Evolutionary conservation across 2,888 invertebrate species (phyloP).

Genomic region (Leptinotarsa juncta): DNA sequence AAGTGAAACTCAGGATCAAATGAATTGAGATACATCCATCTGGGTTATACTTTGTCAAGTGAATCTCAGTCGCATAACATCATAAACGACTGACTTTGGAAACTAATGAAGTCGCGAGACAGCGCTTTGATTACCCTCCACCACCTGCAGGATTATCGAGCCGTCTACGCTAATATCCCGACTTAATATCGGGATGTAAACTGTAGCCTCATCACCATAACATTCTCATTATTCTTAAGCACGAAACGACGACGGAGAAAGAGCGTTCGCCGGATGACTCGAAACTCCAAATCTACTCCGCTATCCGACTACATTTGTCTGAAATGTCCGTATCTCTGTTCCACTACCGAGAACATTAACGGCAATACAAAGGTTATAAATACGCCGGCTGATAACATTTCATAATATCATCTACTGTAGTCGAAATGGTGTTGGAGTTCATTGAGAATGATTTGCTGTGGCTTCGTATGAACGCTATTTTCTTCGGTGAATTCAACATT

Average conservation of each 20-base stretch:
- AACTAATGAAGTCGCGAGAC: constrained; percentile 6
- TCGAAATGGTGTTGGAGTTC: constrained; percentile 14
- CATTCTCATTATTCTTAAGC: constrained; percentile 64
- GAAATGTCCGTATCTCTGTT: constrained; percentile 21
- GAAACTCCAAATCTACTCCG: constrained; percentile 27
- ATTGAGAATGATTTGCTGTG: constrained; percentile 2
- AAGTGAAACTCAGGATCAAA: neutral
- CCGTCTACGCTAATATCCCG: constrained; percentile 56
- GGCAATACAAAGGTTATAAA: constrained; percentile 23
- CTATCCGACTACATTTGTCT: constrained; percentile 27
- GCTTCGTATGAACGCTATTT: constrained; percentile 1
- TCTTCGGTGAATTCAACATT: neutral
- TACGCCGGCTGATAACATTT: constrained; percentile 19
- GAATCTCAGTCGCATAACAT: neutral
- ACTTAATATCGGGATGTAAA: constrained; percentile 63
- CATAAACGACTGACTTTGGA: constrained; percentile 4
- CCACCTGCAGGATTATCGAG: constrained; percentile 56
- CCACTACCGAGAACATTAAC: constrained; percentile 22
- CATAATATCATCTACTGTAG: constrained; percentile 13
- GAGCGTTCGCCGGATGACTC: constrained; percentile 26
- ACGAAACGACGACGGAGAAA: constrained; percentile 23
- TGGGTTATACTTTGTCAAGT: neutral
- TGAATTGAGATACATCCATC: neutral
- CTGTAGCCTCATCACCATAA: constrained; percentile 64
- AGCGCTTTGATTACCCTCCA: constrained; percentile 27